Evolutionary conservation across 2,888 invertebrate species (phyloP), one percentile per base, ranked within the genome.

Genomic region (Alloscopus bannaensis): DNA sequence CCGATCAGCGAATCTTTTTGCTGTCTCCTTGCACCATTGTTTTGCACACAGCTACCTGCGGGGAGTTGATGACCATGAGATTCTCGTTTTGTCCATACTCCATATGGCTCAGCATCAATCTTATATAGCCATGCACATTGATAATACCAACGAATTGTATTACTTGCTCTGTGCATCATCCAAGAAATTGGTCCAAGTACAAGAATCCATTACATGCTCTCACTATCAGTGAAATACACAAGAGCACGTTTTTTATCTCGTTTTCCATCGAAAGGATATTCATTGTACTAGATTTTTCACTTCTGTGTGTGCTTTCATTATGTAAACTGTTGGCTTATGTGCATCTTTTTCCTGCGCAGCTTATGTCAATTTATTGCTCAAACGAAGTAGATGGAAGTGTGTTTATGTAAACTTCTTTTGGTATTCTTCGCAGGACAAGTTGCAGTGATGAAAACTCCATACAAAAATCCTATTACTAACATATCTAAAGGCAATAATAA

Each of bases 21-120:
- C 57, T 57, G 57, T 55, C 31, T 52, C 24, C 18, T 75, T 75
- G 45, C 18, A 75, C 16, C 73, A 42, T 42, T 55, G 13, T 72
- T 68, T 52, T 28, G 60, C 50, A 66, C 42, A n/a, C n/a, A n/a
- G 13, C 45, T 45, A 57, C 65, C 65, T 65, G 64, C 73, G 66
- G 75, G 50, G 72, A 75, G 66, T 75, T 75, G 75, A 75, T 75
- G 75, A 66, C 75, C 75, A 75, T 75, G 75, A 75, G 75, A 68
- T 75, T 75, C 75, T 47, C 59, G 73, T 65, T 73, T 65, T 59
- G 55, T 68, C 47, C 68, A 66, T 60, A 66, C 57, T 68, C 47
- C 68, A 66, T 60, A 66, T 66, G 59, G 59, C 68, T 66, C 60
- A 26, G 3, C 22, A 45, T 45, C 26, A 24, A 13, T 28, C 36